A percentile compares a stretch with the other conserved stretches of the same genome.
These are phyloP conservation scores for Holothuria leucospilota DNA, from an alignment of 53 echinoderm and acorn worm species.

Conservation along the genomic window DNA sequence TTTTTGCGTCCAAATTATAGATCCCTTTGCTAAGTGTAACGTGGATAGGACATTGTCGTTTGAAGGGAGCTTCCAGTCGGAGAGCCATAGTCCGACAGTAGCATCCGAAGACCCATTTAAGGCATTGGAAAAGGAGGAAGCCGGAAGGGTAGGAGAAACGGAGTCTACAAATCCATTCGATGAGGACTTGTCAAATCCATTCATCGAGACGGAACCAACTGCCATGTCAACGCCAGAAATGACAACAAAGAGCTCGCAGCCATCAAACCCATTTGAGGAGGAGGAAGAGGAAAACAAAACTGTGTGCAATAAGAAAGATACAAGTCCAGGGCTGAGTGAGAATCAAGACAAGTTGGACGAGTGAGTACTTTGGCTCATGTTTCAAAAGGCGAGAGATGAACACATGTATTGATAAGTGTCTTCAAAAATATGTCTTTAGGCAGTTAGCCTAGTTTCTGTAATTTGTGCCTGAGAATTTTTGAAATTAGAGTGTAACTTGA, in stretches of 20 bases:
- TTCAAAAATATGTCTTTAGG: too few species aligned
- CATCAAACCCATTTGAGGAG: constrained; percentile 42
- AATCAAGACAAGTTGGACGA: neutral
- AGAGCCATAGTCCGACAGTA: constrained; percentile 32
- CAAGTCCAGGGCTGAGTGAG: neutral
- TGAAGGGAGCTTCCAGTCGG: constrained; percentile 30
- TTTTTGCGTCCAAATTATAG: neutral
- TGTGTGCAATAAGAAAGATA: constrained; percentile 3
- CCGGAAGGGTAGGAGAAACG: neutral
- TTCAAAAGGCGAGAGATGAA: too few species aligned
- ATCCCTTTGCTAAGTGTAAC: constrained; percentile 22
- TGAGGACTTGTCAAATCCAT: neutral
- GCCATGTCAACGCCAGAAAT: constrained; percentile 19
- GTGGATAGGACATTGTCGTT: constrained; percentile 24
- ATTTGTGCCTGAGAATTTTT: too few species aligned
- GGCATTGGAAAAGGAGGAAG: neutral
- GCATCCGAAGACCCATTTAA: neutral
- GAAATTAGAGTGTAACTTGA: too few species aligned
- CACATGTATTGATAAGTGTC: too few species aligned
- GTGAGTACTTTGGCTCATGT: constrained; percentile 2
- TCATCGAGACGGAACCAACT: constrained; percentile 16
- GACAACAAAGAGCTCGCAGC: neutral
- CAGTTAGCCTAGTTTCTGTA: too few species aligned
- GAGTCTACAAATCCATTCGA: neutral
- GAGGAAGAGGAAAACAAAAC: constrained; percentile 20